A percentile compares a stretch with the other conserved stretches of the same genome.
Conservation (phyloP, 2,888 invertebrate genomes). For the Lasioglossum marginatum region DNA sequence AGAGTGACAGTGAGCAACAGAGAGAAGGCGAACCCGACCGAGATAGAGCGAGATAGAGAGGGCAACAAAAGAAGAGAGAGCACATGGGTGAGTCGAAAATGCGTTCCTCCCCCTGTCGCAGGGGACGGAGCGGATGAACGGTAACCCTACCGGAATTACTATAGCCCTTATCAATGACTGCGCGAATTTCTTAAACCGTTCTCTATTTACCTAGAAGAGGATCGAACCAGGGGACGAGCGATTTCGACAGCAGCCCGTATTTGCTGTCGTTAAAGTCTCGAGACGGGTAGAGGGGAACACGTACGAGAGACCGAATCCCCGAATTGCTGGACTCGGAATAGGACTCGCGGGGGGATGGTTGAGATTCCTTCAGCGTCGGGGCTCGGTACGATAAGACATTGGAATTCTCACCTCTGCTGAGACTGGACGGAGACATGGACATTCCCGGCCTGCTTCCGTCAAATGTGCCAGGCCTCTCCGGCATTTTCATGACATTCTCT, state of each 20-base stretch:
- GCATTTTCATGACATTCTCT: conserved; percentile 78
- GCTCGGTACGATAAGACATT: conserved; percentile 36
- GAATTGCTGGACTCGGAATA: not conserved
- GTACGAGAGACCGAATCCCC: not conserved
- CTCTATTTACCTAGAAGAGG: not conserved
- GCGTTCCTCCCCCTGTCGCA: conserved; percentile 79
- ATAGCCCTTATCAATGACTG: conserved; percentile 75
- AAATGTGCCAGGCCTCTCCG: conserved; percentile 77
- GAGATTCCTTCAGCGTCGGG: not conserved
- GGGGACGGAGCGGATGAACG: conserved; percentile 72
- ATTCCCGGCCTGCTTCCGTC: conserved; percentile 82
- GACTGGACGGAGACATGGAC: conserved; percentile 90
- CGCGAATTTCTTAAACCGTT: conserved; percentile 65
- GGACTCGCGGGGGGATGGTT: not conserved
- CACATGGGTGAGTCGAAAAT: conserved; percentile 79
- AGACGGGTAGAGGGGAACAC: not conserved
- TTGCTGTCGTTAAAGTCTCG: conserved; percentile 55
- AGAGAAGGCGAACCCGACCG: not conserved
- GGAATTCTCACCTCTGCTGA: conserved; percentile 90
- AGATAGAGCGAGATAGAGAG: conserved; percentile 6
- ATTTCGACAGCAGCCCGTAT: conserved; percentile 1
- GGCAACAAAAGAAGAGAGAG: conserved; percentile 61
- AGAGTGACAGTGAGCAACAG: conserved; percentile 42
- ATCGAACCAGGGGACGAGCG: not conserved
- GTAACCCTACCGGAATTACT: conserved; percentile 69